Percentiles rank a stretch among this genome's conserved stretches.
phyloP scores from a whole-genome alignment of 92 coral and sea anemone genomes.

The Siderastrea radians region DNA sequence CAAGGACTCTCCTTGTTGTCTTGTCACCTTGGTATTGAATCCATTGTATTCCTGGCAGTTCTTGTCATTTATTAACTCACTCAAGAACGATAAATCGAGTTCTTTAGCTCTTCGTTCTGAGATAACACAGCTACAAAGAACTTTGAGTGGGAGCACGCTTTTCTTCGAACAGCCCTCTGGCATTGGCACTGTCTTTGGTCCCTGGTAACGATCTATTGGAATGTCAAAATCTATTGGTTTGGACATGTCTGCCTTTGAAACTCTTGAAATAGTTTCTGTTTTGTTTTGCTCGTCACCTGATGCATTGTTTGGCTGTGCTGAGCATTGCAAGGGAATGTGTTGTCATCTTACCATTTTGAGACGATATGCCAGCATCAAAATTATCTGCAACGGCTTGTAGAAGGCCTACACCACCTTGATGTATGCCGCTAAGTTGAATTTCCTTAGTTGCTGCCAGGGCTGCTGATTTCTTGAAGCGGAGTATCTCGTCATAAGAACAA shows the following conservation, averaged over 20 bases:
- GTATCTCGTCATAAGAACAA: conserved; percentile 31
- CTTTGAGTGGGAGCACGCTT: conserved; percentile 72
- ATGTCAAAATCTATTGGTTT: conserved; percentile 59
- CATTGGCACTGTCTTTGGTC: conserved; percentile 73
- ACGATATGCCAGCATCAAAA: conserved; percentile 74
- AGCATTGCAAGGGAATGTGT: conserved; percentile 72
- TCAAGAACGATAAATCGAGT: conserved; percentile 61
- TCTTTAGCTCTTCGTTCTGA: conserved; percentile 77
- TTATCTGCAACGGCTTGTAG: conserved; percentile 78
- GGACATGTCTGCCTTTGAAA: conserved; percentile 64
- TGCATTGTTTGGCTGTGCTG: conserved; percentile 62
- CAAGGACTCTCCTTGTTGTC: conserved; percentile 50
- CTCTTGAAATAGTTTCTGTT: conserved; percentile 60
- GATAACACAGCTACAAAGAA: conserved; percentile 50
- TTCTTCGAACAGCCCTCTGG: conserved; percentile 58
- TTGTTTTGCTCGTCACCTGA: conserved; percentile 40
- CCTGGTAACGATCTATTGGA: conserved; percentile 63
- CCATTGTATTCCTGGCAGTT: conserved; percentile 75
- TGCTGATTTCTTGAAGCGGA: conserved; percentile 73
- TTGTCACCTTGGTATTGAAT: conserved; percentile 51
- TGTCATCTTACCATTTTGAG: conserved; percentile 75
- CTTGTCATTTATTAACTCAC: conserved; percentile 29
- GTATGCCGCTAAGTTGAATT: conserved; percentile 59
- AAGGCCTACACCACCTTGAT: conserved; percentile 49
- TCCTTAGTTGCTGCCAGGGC: conserved; percentile 67